These are phyloP conservation scores for Cynodonichthys magdalenae DNA, from an alignment of 2,797 vertebrate species.

Conservation along the genomic window DNA sequence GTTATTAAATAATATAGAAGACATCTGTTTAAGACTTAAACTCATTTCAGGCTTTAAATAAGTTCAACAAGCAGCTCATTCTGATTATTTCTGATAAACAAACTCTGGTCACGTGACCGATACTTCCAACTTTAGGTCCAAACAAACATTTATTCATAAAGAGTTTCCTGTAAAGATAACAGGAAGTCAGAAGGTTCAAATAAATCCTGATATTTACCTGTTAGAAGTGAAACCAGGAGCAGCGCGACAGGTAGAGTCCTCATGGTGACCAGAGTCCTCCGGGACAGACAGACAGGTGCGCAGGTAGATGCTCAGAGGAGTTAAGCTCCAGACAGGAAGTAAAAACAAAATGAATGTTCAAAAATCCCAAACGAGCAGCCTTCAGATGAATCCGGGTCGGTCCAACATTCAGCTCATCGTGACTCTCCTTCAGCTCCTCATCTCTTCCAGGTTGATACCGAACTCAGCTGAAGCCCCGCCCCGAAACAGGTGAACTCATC, in stretches of 20 bases:
- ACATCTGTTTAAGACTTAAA: no score
- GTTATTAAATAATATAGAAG: no score
- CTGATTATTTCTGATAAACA: conserved; percentile 27
- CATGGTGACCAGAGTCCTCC: conserved; percentile 50
- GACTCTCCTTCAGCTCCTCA: not conserved
- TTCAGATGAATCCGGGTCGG: no score
- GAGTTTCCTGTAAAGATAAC: not conserved
- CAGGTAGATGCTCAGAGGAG: not conserved
- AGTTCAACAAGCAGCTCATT: not conserved
- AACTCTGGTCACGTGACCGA: conserved; percentile 63
- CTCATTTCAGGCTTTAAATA: not conserved
- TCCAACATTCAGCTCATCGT: not conserved
- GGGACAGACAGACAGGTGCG: conserved; percentile 14
- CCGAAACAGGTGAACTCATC: conserved; percentile 71
- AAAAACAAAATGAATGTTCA: not conserved
- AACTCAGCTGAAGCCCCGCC: conserved; percentile 64
- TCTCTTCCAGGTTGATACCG: not conserved
- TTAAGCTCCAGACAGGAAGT: not conserved
- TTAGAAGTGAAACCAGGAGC: conserved; percentile 55
- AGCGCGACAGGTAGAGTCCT: conserved; percentile 34
- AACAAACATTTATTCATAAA: not conserved
- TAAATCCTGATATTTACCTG: conserved; percentile 56
- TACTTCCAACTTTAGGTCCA: conserved; percentile 29
- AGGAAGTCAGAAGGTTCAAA: not conserved
- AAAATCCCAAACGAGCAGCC: fast-evolving